Conservation (phyloP, 2,797 vertebrate species). For the Pogoniulus pusillus region DNA sequence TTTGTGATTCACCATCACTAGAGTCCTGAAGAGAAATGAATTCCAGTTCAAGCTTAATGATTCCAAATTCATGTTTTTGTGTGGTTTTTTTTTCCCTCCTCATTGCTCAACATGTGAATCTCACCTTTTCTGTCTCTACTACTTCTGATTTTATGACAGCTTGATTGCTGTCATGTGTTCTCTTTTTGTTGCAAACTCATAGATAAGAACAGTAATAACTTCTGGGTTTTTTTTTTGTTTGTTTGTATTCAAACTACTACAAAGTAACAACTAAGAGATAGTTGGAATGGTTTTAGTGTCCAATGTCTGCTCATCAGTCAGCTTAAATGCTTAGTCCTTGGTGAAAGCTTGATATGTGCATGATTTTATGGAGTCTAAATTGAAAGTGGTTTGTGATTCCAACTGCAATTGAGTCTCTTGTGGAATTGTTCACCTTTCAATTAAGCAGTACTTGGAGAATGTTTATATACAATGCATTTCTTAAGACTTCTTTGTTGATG, state of each 20-base stretch:
- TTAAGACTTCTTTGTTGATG: not conserved
- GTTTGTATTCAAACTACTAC: not conserved
- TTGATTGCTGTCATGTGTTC: fast-evolving
- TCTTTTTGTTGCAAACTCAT: not conserved
- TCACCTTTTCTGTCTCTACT: not conserved
- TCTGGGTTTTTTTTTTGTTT: not conserved
- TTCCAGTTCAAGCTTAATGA: not conserved
- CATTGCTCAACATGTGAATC: fast-evolving
- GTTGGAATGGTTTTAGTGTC: not conserved
- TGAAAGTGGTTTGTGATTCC: not conserved
- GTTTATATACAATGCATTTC: not conserved
- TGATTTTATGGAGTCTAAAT: not conserved
- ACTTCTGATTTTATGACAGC: not conserved
- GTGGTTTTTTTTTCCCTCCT: too few species aligned
- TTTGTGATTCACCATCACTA: not conserved
- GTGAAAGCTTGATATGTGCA: not conserved
- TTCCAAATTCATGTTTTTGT: not conserved
- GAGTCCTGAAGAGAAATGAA: not conserved
- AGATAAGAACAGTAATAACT: not conserved
- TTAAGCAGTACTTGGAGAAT: not conserved
- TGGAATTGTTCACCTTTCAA: not conserved
- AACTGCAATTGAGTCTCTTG: not conserved
- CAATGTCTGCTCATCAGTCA: not conserved
- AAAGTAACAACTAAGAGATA: not conserved
- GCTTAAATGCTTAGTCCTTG: not conserved